Conservation (phyloP, 2,113 vertebrate genomes). For the Ptyas mucosa region DNA sequence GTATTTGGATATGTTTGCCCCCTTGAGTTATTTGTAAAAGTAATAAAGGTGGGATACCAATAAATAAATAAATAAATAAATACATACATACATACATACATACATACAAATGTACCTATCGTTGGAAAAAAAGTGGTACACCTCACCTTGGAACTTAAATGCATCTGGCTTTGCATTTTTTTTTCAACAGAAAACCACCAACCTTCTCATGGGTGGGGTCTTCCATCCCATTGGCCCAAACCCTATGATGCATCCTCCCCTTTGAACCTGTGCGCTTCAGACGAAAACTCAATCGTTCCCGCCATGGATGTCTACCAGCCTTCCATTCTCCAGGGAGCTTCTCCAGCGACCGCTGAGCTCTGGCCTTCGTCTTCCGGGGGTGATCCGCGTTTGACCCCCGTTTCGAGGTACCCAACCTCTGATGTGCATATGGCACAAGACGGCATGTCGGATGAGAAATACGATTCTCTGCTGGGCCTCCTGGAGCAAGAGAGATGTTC, state of each 20-base stretch:
- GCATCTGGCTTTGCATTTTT: background rate
- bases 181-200: constrained; percentile 49
- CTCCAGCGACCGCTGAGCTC: constrained; percentile 47
- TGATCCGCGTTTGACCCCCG: constrained; percentile 25
- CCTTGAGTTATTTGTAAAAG: too few species aligned
- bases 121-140: background rate
- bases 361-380: constrained; percentile 63
- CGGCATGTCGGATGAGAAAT: constrained; percentile 68
- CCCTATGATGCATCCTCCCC: constrained; percentile 46
- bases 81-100: too few species aligned
- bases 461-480: constrained; percentile 78
- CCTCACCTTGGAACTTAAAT: background rate
- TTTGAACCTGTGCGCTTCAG: constrained; percentile 34
- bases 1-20: too few species aligned
- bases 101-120: background rate
- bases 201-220: constrained; percentile 66
- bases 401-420: constrained; percentile 41
- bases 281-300: constrained; percentile 22
- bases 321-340: constrained; percentile 36
- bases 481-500: constrained; percentile 77
- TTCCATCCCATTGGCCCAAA: constrained; percentile 67
- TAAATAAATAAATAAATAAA: too few species aligned
- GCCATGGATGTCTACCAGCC: constrained; percentile 50
- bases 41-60: too few species aligned
- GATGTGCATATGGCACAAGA: constrained; percentile 47